phyloP scores from a whole-genome alignment of 2,888 invertebrate genomes.

The Drosophila rubida region DNA sequence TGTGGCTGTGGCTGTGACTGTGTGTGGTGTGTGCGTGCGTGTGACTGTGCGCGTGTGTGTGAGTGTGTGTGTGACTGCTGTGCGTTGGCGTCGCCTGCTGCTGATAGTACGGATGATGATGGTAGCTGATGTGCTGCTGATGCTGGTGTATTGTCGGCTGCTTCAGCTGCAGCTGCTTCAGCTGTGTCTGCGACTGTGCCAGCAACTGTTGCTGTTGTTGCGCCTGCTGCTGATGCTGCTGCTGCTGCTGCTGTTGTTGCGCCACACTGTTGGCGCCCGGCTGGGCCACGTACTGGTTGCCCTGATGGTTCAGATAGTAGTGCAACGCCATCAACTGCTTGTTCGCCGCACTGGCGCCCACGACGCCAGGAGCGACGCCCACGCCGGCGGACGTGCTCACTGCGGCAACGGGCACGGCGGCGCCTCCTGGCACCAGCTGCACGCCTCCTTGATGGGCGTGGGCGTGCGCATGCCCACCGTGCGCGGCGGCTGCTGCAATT shows the following conservation, averaged over 20 bases:
- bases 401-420: slow-evolving; percentile 35
- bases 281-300: slow-evolving; percentile 70
- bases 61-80: slow-evolving; percentile 47
- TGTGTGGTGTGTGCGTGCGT: slow-evolving; percentile 22
- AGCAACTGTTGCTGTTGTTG: slow-evolving; percentile 74
- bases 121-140: slow-evolving; percentile 77
- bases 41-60: slow-evolving; percentile 58
- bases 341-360: slow-evolving; percentile 45
- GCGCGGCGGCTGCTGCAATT: slow-evolving; percentile 62
- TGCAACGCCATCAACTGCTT: slow-evolving; percentile 81
- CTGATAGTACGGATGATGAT: slow-evolving; percentile 82
- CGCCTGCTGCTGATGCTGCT: too few relatives aligned
- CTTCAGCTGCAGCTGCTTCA: slow-evolving; percentile 80
- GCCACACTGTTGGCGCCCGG: slow-evolving; percentile 53
- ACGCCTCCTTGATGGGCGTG: slow-evolving; percentile 56
- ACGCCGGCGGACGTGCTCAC: slow-evolving; percentile 37
- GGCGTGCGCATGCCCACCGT: slow-evolving; percentile 47
- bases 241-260: slow-evolving; percentile 62
- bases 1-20: slow-evolving; percentile 49
- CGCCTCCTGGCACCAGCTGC: slow-evolving; percentile 49
- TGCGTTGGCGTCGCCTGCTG: slow-evolving; percentile 38
- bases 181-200: slow-evolving; percentile 80
- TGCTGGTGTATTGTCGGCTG: slow-evolving; percentile 83
- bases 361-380: background rate
- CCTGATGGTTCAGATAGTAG: slow-evolving; percentile 82